Evolutionary conservation across 1,140 invertebrate genomes (phyloP), one percentile per base, ranked within the genome.

Genomic region (Magallana ariakensis): DNA sequence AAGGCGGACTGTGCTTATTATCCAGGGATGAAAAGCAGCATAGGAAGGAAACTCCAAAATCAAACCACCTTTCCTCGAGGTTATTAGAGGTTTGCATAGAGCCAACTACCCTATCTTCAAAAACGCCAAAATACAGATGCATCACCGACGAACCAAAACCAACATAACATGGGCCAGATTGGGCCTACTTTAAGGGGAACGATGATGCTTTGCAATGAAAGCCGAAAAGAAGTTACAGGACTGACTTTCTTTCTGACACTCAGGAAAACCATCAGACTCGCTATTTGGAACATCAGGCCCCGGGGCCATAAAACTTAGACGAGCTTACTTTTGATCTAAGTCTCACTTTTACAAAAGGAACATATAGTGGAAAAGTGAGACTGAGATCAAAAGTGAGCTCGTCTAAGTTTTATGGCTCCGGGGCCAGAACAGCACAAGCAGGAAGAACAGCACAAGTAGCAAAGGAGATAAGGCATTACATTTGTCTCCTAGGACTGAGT

Each of bases 281-380:
- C 80, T 15, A 88, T 87, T 19, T 88, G 85, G 84, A 86, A 86
- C 83, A 84, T 88, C 57, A 88, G 83, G 62, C 88, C 84, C n/a
- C n/a, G n/a, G n/a, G n/a, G n/a, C n/a, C n/a, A n/a, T n/a, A n/a
- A n/a, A n/a, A n/a, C n/a, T n/a, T n/a, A n/a, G n/a, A n/a, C n/a
- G n/a, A n/a, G n/a, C n/a, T n/a, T n/a, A n/a, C n/a, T n/a, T n/a
- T n/a, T n/a, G n/a, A n/a, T n/a, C n/a, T n/a, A n/a, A n/a, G n/a
- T n/a, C n/a, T n/a, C n/a, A n/a, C n/a, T n/a, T n/a, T n/a, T n/a
- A n/a, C n/a, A n/a, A n/a, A n/a, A n/a, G n/a, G n/a, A n/a, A n/a
- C n/a, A n/a, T n/a, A n/a, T n/a, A n/a, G n/a, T n/a, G n/a, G n/a
- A n/a, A n/a, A n/a, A n/a, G n/a, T n/a, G n/a, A n/a, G n/a, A n/a